Evolutionary conservation across 2,113 vertebrate genomes (phyloP), one percentile per base, ranked within the genome.

Genomic region (Oncorhynchus keta): DNA sequence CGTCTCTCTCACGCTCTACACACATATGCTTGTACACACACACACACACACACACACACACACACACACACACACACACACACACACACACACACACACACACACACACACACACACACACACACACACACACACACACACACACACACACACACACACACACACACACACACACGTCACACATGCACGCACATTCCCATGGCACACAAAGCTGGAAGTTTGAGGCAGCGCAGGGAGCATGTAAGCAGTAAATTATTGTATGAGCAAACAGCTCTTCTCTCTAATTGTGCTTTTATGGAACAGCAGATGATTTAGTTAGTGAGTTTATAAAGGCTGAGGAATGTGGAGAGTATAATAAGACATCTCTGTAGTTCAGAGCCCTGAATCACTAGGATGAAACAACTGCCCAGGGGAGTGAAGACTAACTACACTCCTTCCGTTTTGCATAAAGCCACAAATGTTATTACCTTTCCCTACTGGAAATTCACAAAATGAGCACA

Each of bases 321-420:
- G 24, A 14, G 22, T 66, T 26, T 14, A 66, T 62, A 62, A 22
- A 28, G 64, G 5, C 6, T n/a, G 26, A 66, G 64, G 64, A 12
- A 24, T 66, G 64, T 30, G 1, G 26, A 14, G 24, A 66, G 26
- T 66, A 9, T 9, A 8, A 20, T 64, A 24, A 14, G 49, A 16
- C 14, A 14, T 51, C 51, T 55, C 51, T 55, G 16, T 55, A 55
- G 14, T 55, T 55, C 51, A 55, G 51, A 55, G 39, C 39, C 39
- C 2, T 45, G 39, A 45, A 45, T 79, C 76, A 35, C 2, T 2
- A 70, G 69, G 70, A 64, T 24, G 68, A 73, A 79, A 35, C 51
- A 5, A 9, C n/a, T 70, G 26, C 11, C 65, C 45, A 48, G 16
- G 16, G 51, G 51, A 55, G 3, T 55, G 51, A 55, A 55, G 51